Evolutionary conservation across 2,888 invertebrate genomes (phyloP).

Genomic region (Cotesia congregata): DNA sequence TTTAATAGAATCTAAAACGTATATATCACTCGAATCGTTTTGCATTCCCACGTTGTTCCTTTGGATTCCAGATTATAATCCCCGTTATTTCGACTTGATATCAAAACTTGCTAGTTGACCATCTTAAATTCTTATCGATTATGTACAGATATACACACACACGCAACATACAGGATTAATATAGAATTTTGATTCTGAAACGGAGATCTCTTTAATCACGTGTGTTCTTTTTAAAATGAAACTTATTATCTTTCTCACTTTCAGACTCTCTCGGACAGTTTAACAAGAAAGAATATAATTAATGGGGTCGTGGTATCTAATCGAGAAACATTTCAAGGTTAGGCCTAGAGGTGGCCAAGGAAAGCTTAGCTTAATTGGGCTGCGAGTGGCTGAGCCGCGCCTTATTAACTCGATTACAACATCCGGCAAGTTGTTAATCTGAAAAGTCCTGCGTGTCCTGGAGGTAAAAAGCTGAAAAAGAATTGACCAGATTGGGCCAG

Average conservation of each 20-base stretch:
- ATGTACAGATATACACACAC: slow-evolving; percentile 27
- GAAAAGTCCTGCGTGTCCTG: slow-evolving; percentile 67
- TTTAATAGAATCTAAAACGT: not conserved
- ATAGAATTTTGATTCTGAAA: slow-evolving; percentile 28
- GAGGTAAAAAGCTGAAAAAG: slow-evolving; percentile 53
- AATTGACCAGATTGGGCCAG: slow-evolving; percentile 2
- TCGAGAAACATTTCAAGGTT: slow-evolving; percentile 61
- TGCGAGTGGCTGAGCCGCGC: slow-evolving; percentile 59
- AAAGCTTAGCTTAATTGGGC: slow-evolving; percentile 67
- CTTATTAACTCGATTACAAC: slow-evolving; percentile 68
- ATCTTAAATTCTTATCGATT: slow-evolving; percentile 33
- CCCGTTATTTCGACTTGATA: slow-evolving; percentile 18
- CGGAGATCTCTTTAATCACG: slow-evolving; percentile 23
- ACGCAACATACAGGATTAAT: slow-evolving; percentile 34
- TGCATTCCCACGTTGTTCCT: not conserved
- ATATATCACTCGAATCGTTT: slow-evolving; percentile 21
- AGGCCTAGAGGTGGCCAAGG: slow-evolving; percentile 57
- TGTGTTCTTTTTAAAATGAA: slow-evolving; percentile 16
- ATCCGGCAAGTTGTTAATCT: slow-evolving; percentile 67
- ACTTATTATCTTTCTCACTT: slow-evolving; percentile 40
- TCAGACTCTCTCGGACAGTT: slow-evolving; percentile 47
- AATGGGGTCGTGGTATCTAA: slow-evolving; percentile 63
- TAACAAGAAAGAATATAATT: slow-evolving; percentile 55
- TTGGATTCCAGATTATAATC: slow-evolving; percentile 28
- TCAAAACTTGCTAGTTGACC: slow-evolving; percentile 23